These are phyloP conservation scores for Trichonephila inaurata DNA, from an alignment of 1,140 invertebrate species.

Conservation along the genomic window DNA sequence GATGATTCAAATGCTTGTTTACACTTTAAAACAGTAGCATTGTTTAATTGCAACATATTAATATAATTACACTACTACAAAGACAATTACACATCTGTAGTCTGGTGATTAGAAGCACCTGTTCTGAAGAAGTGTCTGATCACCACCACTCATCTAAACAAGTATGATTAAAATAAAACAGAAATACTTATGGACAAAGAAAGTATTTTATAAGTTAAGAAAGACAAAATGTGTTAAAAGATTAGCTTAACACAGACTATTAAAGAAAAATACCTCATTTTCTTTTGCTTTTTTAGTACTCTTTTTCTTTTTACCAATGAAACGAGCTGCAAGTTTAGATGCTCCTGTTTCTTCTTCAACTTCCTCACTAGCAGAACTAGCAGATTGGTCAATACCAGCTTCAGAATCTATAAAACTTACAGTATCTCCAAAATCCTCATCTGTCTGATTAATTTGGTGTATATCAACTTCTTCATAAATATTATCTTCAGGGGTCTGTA, in stretches of 20 bases:
- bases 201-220: not conserved
- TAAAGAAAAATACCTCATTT: conserved; percentile 54
- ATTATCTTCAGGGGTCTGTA: conserved; percentile 78
- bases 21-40: too few species aligned
- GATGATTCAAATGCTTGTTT: too few species aligned
- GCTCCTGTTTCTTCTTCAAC: conserved; percentile 78
- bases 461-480: conserved; percentile 80
- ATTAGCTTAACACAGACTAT: not conserved
- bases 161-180: too few species aligned
- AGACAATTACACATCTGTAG: too few species aligned
- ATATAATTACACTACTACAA: too few species aligned
- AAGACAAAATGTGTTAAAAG: not conserved
- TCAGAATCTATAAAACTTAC: conserved; percentile 76
- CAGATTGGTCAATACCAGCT: conserved; percentile 63
- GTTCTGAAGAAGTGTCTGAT: too few species aligned
- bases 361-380: conserved; percentile 77
- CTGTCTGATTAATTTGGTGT: conserved; percentile 73
- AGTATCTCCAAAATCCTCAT: conserved; percentile 77
- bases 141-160: too few species aligned
- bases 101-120: too few species aligned
- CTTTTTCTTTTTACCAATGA: conserved; percentile 76
- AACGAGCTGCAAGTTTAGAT: conserved; percentile 73
- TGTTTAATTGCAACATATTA: too few species aligned
- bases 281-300: conserved; percentile 75
- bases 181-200: not conserved